Percentiles rank a stretch among this genome's conserved stretches.
Conservation (phyloP, 2,113 vertebrate genomes). For the Chionomys nivalis region DNA sequence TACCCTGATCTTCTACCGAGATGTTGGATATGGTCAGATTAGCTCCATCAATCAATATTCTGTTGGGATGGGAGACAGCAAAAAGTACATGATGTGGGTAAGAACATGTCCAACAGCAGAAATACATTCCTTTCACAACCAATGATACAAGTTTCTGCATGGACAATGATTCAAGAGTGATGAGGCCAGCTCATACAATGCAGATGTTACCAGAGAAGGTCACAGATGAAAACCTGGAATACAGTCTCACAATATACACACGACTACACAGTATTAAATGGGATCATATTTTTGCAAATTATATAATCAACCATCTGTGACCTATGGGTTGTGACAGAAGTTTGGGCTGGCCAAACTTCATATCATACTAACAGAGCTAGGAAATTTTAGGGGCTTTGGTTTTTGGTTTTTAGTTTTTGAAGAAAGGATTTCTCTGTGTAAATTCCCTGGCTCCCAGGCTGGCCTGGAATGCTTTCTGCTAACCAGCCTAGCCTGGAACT, state of each 20-base stretch:
- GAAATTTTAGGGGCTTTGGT: background rate
- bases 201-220: background rate
- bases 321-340: background rate
- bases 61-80: background rate
- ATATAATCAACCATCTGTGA: background rate
- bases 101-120: background rate
- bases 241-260: background rate
- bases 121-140: background rate
- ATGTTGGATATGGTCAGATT: conserved; percentile 92
- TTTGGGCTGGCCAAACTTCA: background rate
- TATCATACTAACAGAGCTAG: background rate
- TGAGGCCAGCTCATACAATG: background rate
- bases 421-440: background rate
- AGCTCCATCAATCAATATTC: conserved; percentile 88
- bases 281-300: background rate
- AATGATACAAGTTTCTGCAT: background rate
- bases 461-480: background rate
- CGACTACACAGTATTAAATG: too few relatives aligned
- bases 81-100: conserved; percentile 3
- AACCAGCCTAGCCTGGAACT: background rate
- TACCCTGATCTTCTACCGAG: conserved; percentile 89
- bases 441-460: background rate
- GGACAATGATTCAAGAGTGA: background rate
- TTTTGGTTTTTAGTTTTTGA: background rate
- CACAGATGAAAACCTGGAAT: background rate